These are phyloP conservation scores for Ormyrus labotus DNA, from an alignment of 2,888 invertebrate species.

Conservation along the genomic window DNA sequence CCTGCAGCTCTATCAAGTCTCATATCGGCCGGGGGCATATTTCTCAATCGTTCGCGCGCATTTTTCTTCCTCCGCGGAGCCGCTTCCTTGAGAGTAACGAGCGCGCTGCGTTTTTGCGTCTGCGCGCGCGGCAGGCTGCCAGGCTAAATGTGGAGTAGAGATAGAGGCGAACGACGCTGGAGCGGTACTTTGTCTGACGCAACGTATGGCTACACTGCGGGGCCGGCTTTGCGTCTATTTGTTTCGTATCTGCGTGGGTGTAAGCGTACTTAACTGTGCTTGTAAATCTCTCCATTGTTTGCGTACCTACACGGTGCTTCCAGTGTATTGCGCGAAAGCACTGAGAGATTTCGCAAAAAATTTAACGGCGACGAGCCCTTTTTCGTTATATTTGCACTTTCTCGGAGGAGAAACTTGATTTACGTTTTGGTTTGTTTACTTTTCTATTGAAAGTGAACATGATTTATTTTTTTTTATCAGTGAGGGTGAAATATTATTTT, in stretches of 20 bases:
- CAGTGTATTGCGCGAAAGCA: too few relatives aligned
- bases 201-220: constrained; percentile 61
- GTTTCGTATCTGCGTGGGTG: not conserved
- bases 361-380: too few relatives aligned
- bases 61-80: not conserved
- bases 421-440: too few relatives aligned
- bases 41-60: constrained; percentile 25
- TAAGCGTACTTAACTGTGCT: not conserved
- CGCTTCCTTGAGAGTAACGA: not conserved
- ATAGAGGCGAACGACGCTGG: not conserved
- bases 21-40: not conserved
- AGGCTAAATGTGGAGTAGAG: not conserved
- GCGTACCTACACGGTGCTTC: not conserved
- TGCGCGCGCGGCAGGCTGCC: not conserved
- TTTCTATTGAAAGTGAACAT: too few relatives aligned
- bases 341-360: too few relatives aligned
- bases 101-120: not conserved
- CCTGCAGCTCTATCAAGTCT: not conserved
- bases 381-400: too few relatives aligned
- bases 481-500: too few relatives aligned
- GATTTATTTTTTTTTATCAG: too few relatives aligned
- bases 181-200: constrained; percentile 70
- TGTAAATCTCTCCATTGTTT: too few relatives aligned
- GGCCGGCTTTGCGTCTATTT: not conserved
- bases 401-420: too few relatives aligned